Conservation (phyloP, 2,888 invertebrate genomes). For the Prosopocoilus inquinatus region DNA sequence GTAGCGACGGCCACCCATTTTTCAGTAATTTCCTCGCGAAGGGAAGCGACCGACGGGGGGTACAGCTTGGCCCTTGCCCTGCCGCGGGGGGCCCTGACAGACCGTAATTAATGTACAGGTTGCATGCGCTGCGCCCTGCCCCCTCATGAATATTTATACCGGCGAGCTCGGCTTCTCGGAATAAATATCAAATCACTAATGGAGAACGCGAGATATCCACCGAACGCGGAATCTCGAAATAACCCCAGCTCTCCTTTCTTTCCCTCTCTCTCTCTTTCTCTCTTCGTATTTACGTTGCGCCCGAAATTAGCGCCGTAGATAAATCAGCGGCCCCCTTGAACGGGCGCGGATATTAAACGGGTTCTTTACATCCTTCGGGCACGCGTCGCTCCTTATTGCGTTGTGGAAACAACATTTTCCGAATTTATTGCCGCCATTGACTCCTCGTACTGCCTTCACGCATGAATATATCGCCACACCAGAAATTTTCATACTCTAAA, state of each 20-base stretch:
- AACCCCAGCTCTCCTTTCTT: conserved; percentile 6
- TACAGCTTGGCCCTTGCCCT: conserved; percentile 27
- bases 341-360: no score
- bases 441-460: no score
- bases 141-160: conserved; percentile 34
- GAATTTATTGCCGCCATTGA: no score
- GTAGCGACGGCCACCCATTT: conserved; percentile 40
- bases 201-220: conserved; percentile 16
- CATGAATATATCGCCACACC: no score
- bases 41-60: conserved; percentile 35
- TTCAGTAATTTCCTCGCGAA: conserved; percentile 41
- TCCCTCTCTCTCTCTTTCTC: no score
- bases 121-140: conserved; percentile 44
- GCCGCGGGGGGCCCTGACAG: conserved; percentile 40
- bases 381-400: no score
- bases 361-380: no score
- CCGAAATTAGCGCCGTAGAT: conserved; percentile 21
- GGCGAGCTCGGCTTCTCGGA: conserved; percentile 16
- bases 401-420: no score
- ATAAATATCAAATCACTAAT: conserved; percentile 21
- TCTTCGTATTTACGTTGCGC: conserved; percentile 18
- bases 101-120: conserved; percentile 47
- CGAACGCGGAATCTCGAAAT: conserved; percentile 19
- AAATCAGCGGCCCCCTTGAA: conserved; percentile 13
- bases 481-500: no score